phyloP scores from a whole-genome alignment of 2,888 invertebrate species.

The Diabrotica balteata region DNA sequence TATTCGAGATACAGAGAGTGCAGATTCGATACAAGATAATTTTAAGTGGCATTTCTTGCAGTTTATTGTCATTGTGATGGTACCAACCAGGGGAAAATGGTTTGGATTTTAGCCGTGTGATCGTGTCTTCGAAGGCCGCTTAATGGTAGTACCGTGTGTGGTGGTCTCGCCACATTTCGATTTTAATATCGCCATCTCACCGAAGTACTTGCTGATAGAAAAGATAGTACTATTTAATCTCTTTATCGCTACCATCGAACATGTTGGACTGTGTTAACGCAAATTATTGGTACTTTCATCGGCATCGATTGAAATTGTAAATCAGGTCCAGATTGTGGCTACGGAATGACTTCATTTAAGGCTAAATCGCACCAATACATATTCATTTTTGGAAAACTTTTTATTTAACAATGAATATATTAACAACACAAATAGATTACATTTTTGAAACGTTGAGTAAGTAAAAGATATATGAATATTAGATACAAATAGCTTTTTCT shows the following conservation, averaged over 20 bases:
- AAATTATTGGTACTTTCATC: constrained; percentile 31
- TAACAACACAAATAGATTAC: too few species aligned
- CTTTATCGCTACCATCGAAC: constrained; percentile 40
- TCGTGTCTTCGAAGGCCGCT: constrained; percentile 47
- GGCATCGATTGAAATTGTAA: constrained; percentile 23
- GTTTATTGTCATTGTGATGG: constrained; percentile 40
- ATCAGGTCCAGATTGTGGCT: constrained; percentile 16
- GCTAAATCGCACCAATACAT: neutral
- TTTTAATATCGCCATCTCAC: constrained; percentile 23
- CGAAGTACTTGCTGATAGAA: constrained; percentile 26
- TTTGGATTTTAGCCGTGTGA: constrained; percentile 44
- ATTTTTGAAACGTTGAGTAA: too few species aligned
- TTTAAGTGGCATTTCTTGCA: constrained; percentile 39
- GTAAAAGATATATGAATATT: too few species aligned
- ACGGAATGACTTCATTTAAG: constrained; percentile 26
- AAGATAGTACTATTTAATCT: constrained; percentile 37
- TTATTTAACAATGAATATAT: too few species aligned
- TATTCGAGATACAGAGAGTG: constrained; percentile 24
- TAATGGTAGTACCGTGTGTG: constrained; percentile 51
- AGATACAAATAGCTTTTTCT: too few species aligned
- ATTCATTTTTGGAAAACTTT: too few species aligned
- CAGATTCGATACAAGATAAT: constrained; percentile 39
- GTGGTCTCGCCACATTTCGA: constrained; percentile 38
- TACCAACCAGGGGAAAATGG: constrained; percentile 27
- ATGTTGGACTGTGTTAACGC: constrained; percentile 36